Evolutionary conservation across 2,888 invertebrate species (phyloP).

Genomic region (Caenorhabditis sulstoni): DNA sequence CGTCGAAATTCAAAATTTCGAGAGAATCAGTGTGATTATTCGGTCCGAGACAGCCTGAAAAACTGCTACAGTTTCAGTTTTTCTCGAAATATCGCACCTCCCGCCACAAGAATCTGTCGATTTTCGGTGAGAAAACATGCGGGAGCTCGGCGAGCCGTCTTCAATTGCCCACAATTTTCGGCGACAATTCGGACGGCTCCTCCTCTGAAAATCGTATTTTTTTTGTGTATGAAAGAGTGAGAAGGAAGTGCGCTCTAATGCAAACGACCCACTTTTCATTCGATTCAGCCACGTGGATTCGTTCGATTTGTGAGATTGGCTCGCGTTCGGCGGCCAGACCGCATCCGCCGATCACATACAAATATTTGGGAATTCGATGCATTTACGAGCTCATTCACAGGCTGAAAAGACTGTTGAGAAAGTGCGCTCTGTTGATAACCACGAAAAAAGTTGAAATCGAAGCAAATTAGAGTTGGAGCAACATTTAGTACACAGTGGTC

Average conservation of each 20-base stretch:
- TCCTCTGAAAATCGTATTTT: constrained; percentile 8
- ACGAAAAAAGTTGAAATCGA: constrained; percentile 1
- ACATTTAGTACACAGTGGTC: constrained; percentile 1
- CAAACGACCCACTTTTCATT: background rate
- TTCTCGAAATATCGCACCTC: constrained; percentile 9
- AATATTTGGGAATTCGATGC: constrained; percentile 31
- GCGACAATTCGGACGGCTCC: constrained; percentile 3
- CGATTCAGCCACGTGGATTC: constrained; percentile 23
- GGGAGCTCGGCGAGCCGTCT: constrained; percentile 32
- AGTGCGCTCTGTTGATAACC: too few relatives aligned
- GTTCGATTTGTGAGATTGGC: constrained; percentile 36
- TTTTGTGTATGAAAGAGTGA: too few relatives aligned
- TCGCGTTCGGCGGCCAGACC: constrained; percentile 39
- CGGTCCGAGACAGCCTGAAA: constrained; percentile 40
- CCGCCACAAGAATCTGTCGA: constrained; percentile 29
- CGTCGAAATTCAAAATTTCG: constrained; percentile 18
- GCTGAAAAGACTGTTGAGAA: background rate
- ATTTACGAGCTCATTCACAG: constrained; percentile 11
- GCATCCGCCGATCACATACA: constrained; percentile 53
- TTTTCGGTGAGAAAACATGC: constrained; percentile 27
- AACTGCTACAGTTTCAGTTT: background rate
- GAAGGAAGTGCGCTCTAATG: background rate
- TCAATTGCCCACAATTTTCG: constrained; percentile 32
- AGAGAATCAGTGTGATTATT: constrained; percentile 38
- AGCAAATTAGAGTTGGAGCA: background rate